Evolutionary conservation across 2,113 vertebrate species (phyloP).

Genomic region (Rattus norvegicus): GRCr8 NC_086024.1:85644001-85644500

Average conservation of each 20-base stretch:
- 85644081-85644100: background rate
- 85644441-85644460: background rate
- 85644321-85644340: background rate
- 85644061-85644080: background rate
- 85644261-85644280: background rate
- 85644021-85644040: background rate
- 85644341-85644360: background rate
- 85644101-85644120: background rate
- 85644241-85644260: background rate
- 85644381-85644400: background rate
- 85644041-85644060: background rate
- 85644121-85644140: background rate
- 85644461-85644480: background rate
- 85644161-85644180: background rate
- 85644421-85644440: background rate
- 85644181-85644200: background rate
- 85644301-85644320: background rate
- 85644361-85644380: background rate
- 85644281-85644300: background rate
- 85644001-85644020: background rate
- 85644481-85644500: background rate
- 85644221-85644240: background rate
- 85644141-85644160: background rate
- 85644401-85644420: background rate
- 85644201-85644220: background rate